These are phyloP conservation scores for Anthoscopus minutus DNA, from an alignment of 2,113 vertebrate genomes.

Conservation along the genomic window DNA sequence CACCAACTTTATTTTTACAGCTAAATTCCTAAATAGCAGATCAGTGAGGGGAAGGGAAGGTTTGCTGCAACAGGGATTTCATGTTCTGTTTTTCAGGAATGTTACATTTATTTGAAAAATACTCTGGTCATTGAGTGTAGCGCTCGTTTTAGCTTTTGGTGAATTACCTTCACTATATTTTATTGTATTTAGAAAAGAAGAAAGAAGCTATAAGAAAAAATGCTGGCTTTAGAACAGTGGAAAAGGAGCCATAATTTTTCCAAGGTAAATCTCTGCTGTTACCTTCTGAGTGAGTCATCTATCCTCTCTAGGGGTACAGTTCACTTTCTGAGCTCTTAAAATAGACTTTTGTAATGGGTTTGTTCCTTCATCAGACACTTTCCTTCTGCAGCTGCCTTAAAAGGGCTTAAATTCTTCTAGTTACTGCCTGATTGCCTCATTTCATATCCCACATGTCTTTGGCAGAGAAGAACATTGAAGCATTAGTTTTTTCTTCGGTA, in stretches of 20 bases:
- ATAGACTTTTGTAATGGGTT: slow-evolving; percentile 11
- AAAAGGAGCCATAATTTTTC: background rate
- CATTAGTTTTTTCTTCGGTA: background rate
- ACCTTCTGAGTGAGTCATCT: background rate
- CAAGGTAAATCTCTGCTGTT: background rate
- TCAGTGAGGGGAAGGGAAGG: background rate
- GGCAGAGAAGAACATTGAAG: background rate
- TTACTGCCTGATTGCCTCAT: background rate
- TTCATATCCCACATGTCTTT: background rate
- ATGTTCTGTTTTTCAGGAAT: background rate
- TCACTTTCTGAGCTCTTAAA: slow-evolving; percentile 12
- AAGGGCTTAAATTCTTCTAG: slow-evolving; percentile 40
- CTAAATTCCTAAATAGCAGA: background rate
- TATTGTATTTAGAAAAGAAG: background rate
- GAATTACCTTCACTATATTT: background rate
- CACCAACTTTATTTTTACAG: background rate
- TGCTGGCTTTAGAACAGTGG: background rate
- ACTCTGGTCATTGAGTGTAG: background rate
- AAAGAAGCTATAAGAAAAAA: background rate
- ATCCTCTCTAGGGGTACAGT: background rate
- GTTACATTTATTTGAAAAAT: background rate
- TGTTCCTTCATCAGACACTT: background rate
- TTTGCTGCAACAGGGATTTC: background rate
- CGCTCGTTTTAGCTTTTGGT: background rate
- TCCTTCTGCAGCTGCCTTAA: background rate